A percentile compares a stretch with the other conserved stretches of the same genome.
phyloP scores from a whole-genome alignment of 2,888 invertebrate species.

The Tipula lateralis region DNA sequence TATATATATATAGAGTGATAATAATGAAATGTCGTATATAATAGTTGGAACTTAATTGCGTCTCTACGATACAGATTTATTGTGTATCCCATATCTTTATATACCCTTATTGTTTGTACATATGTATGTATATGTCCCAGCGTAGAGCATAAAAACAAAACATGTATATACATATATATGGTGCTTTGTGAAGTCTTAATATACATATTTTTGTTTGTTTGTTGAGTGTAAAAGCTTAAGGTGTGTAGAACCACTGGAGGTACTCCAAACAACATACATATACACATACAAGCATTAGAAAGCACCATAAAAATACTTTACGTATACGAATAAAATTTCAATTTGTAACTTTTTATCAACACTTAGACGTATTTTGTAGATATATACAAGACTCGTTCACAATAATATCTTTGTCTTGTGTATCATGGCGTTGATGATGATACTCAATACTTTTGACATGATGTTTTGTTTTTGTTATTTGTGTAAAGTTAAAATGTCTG shows the following conservation, averaged over 20 bases:
- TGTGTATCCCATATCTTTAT: not conserved
- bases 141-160: not conserved
- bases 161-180: not conserved
- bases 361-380: not conserved
- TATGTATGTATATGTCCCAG: not conserved
- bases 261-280: not conserved
- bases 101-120: not conserved
- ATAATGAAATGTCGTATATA: not conserved
- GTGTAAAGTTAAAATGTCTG: not conserved
- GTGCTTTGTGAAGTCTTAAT: not conserved
- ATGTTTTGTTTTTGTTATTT: not conserved
- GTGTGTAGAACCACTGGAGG: not conserved
- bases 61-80: not conserved
- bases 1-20: not conserved
- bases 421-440: not conserved
- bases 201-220: not conserved
- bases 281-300: not conserved
- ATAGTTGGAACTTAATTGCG: not conserved
- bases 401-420: not conserved
- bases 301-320: not conserved
- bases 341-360: conserved; percentile 24
- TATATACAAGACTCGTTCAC: not conserved
- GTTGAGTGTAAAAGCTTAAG: not conserved
- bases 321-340: not conserved
- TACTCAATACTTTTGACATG: no score